phyloP scores from a whole-genome alignment of 2,113 vertebrate species.

The Rhinogobius similis region DNA sequence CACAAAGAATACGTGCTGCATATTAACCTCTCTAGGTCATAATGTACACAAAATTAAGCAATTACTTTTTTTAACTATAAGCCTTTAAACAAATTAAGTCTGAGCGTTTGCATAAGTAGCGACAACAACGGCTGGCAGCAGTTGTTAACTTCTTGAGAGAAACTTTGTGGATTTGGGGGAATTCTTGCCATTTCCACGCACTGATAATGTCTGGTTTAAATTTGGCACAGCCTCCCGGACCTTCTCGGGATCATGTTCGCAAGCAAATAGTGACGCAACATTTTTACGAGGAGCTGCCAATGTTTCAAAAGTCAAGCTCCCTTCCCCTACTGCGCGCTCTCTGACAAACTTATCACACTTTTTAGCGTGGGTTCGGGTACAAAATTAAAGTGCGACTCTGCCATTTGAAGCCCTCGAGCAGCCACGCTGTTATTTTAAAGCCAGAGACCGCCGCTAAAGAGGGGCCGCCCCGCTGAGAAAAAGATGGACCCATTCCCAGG shows the following conservation, averaged over 20 bases:
- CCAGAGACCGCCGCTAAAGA: constrained; percentile 30
- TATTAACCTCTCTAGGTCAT: no score
- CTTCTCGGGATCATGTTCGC: background rate
- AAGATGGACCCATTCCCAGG: constrained; percentile 52
- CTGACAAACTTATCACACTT: background rate
- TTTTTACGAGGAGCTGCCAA: background rate
- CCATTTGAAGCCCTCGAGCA: constrained; percentile 1
- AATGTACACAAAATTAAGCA: background rate
- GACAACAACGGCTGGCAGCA: background rate
- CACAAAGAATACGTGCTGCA: no score
- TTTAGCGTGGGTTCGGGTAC: background rate
- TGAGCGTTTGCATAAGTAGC: background rate
- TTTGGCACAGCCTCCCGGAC: background rate
- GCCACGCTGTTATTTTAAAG: constrained; percentile 47
- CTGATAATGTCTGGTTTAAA: background rate
- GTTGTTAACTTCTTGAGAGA: background rate
- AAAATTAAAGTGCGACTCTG: constrained; percentile 13
- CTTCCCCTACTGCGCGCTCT: background rate
- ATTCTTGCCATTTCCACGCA: background rate
- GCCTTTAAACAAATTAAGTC: background rate
- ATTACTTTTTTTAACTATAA: background rate
- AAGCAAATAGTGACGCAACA: no score
- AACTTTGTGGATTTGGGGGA: background rate
- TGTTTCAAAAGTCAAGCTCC: background rate
- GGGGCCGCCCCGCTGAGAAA: constrained; percentile 33